Base-by-base conservation (phyloP, 2,113 vertebrate genomes). In the Pollimyrus isidori region DNA sequence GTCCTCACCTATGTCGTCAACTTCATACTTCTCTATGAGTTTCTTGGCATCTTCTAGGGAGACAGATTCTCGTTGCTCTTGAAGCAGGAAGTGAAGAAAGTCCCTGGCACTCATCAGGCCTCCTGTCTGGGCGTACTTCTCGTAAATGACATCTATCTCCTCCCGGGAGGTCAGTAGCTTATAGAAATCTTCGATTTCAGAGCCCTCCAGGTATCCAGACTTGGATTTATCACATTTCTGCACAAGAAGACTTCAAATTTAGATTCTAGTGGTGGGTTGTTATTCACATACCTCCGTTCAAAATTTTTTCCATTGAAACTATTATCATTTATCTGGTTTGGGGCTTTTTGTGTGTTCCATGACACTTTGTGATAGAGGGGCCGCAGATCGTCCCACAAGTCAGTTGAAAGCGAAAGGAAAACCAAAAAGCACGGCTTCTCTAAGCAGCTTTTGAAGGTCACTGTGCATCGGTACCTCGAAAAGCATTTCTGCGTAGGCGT, bases 141-240 rank as follows among this genome's bases (percentile, higher is more conserved):
- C 90, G 2, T 97, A 99, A 92, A 98, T 96, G 0, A 90, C 92
- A 26, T 96, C 94, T 0, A 99, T 97, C 94, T 99, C 98, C 0
- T 94, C 94, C 21, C 98, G 95, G 35, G 97, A 91, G 23, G 98
- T 99, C 93, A 99, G 92, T 88, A 97, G 95, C 91, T 96, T 95
- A 89, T 99, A 99, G 94, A 99, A 98, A 73, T 93, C 92, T 89
- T 97, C 94, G 0, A 99, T 97, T 95, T 99, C 98, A 15, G 96
- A 94, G 1, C 97, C 97, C 84, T 97, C 94, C 91, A 99, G 94
- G 76, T 94, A 95, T 87, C 98, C 96, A 2, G 97, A 96, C 82
- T 96, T 95, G 76, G 98, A 98, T 90, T 83, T 94, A 94, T 99
- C 98, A 93, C 98, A 99, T 92, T 97, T 92, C 98, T 99, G 89